Evolutionary conservation across 2,113 vertebrate species (phyloP).

Genomic region (Hypanus sabinus): DNA sequence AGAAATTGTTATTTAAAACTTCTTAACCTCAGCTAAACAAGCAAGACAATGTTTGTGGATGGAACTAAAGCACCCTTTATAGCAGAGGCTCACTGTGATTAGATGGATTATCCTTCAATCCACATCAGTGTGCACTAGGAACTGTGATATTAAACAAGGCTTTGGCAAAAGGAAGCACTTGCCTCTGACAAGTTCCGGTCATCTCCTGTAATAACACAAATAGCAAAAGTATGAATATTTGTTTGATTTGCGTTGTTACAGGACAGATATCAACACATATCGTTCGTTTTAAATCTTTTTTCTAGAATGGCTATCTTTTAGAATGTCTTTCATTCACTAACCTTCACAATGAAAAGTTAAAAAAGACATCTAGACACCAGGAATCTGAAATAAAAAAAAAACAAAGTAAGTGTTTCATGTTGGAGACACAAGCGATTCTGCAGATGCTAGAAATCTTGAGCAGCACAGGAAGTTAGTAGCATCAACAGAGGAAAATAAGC

Average conservation of each 20-base stretch:
- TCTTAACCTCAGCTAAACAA: not conserved
- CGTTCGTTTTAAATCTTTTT: too few species aligned
- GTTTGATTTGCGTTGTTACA: too few species aligned
- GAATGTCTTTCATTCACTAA: not conserved
- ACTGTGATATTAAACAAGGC: not conserved
- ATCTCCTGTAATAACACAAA: slow-evolving; percentile 67
- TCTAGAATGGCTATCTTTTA: not conserved
- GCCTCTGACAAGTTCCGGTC: slow-evolving; percentile 88
- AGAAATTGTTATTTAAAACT: not conserved
- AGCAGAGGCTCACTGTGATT: not conserved
- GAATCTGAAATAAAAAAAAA: too few species aligned
- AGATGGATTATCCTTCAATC: not conserved
- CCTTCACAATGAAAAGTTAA: too few species aligned
- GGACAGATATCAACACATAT: too few species aligned
- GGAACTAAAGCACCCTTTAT: not conserved
- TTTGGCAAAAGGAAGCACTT: slow-evolving; percentile 71
- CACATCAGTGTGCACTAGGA: too few species aligned
- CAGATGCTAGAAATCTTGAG: too few species aligned
- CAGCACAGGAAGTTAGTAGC: too few species aligned
- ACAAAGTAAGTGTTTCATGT: too few species aligned
- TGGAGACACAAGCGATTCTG: too few species aligned
- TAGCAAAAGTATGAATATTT: not conserved
- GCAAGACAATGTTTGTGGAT: not conserved
- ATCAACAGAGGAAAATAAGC: too few species aligned
- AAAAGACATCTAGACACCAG: too few species aligned